Evolutionary conservation across 2,888 invertebrate species (phyloP).

Genomic region (Pinctada fucata): DNA sequence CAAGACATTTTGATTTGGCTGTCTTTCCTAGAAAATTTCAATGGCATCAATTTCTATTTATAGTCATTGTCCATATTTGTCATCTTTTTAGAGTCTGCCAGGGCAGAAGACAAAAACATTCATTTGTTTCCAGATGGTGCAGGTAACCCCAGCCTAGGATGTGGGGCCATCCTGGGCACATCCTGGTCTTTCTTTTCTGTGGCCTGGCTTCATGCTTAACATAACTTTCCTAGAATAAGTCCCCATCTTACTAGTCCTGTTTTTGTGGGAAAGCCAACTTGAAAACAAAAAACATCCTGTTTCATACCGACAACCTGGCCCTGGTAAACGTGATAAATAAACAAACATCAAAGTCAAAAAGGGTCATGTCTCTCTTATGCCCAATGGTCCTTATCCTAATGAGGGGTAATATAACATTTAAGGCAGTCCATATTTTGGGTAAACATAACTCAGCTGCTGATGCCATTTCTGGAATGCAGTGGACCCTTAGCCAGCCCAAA

Average conservation of each 20-base stretch:
- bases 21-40: neutral
- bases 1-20: neutral
- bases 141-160: neutral
- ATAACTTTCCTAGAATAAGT: neutral
- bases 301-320: slow-evolving; percentile 16
- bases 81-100: no score
- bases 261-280: neutral
- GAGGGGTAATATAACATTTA: neutral
- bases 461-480: slow-evolving; percentile 4
- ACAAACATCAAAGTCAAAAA: slow-evolving; percentile 13
- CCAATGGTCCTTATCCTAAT: neutral
- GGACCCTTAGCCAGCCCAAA: neutral
- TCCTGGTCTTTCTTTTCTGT: neutral
- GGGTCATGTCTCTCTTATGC: neutral
- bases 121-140: neutral
- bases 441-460: neutral
- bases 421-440: neutral
- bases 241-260: neutral
- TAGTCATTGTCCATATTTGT: no score
- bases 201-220: neutral
- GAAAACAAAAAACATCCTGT: neutral
- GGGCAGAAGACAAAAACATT: no score
- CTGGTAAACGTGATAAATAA: slow-evolving; percentile 7
- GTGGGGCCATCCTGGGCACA: neutral
- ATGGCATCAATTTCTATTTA: neutral